These are phyloP conservation scores for Nibea coibor DNA, from an alignment of 2,113 vertebrate genomes.

Conservation along the genomic window DNA sequence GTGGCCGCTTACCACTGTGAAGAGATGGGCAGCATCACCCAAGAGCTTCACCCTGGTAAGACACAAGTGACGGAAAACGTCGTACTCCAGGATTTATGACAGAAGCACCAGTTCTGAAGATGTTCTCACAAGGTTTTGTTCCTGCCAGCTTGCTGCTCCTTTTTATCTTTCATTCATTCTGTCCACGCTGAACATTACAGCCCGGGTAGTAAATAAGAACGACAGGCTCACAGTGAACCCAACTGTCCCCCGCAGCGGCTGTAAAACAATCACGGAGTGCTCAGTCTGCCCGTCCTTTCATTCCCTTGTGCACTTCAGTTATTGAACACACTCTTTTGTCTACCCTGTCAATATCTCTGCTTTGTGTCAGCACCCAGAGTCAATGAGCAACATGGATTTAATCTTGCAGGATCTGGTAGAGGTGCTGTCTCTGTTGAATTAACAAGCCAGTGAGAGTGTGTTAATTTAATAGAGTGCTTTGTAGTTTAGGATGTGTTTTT, in stretches of 20 bases:
- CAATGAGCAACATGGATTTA: conserved; percentile 48
- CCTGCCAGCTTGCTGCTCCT: conserved; percentile 7
- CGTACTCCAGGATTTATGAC: neutral
- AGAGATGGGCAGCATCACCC: conserved; percentile 98
- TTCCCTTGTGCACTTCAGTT: conserved; percentile 33
- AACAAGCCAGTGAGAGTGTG: neutral
- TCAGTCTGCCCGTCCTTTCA: conserved; percentile 17
- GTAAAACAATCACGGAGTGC: conserved; percentile 28
- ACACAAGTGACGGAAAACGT: neutral
- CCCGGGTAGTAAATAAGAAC: conserved; percentile 2
- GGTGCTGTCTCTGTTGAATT: conserved; percentile 43
- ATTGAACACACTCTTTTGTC: conserved; percentile 48
- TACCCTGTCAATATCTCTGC: conserved; percentile 54
- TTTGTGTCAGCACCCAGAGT: conserved; percentile 50
- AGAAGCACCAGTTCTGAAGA: neutral
- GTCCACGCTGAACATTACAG: neutral
- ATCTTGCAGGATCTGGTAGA: conserved; percentile 49
- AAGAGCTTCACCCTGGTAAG: conserved; percentile 99
- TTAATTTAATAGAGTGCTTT: conserved; percentile 39
- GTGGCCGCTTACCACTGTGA: conserved; percentile 97
- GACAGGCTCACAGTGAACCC: conserved; percentile 9
- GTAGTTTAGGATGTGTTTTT: conserved; percentile 6
- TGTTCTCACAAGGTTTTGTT: neutral
- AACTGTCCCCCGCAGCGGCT: conserved; percentile 1
- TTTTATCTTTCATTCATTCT: neutral